Conservation (phyloP, 2,797 vertebrate species). For the Galaxias olidus region DNA sequence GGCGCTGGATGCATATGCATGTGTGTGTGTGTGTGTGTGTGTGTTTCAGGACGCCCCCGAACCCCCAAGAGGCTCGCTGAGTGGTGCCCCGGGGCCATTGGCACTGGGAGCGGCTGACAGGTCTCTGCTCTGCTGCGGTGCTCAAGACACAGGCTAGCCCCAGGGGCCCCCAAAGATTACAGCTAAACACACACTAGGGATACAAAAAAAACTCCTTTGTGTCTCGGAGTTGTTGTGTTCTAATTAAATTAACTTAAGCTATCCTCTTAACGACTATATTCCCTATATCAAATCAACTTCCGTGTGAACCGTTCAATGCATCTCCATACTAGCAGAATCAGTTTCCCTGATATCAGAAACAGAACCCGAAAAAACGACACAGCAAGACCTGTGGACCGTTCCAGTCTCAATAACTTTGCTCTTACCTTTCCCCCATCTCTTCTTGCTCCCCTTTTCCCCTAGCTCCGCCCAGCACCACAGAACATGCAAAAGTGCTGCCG, state of each 20-base stretch:
- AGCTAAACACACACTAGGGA: slow-evolving; percentile 29
- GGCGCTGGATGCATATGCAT: slow-evolving; percentile 10
- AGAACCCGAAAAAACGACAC: slow-evolving; percentile 46
- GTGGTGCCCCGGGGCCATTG: slow-evolving; percentile 25
- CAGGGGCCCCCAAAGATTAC: slow-evolving; percentile 42
- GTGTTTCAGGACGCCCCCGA: slow-evolving; percentile 21
- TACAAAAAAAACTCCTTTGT: slow-evolving; percentile 2
- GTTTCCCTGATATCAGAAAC: background rate
- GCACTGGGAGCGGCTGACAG: slow-evolving; percentile 22
- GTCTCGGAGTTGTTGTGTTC: background rate
- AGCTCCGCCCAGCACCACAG: slow-evolving; percentile 8
- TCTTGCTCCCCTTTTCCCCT: slow-evolving; percentile 9
- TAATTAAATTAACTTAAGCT: too few species aligned
- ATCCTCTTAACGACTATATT: slow-evolving; percentile 23
- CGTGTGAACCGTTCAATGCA: slow-evolving; percentile 35
- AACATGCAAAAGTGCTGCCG: slow-evolving; percentile 38
- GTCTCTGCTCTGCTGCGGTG: slow-evolving; percentile 25
- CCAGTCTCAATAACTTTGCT: slow-evolving; percentile 27
- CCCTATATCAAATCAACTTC: slow-evolving; percentile 10
- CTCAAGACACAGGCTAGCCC: slow-evolving; percentile 20
- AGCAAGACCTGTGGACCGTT: slow-evolving; percentile 47
- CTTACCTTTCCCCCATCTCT: slow-evolving; percentile 10
- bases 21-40: slow-evolving; percentile 4
- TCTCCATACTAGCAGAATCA: background rate
- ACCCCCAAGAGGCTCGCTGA: slow-evolving; percentile 33